A percentile compares a stretch with the other conserved stretches of the same genome.
Conservation (phyloP, 2,888 invertebrate species). For the Neoaliturus tenellus region DNA sequence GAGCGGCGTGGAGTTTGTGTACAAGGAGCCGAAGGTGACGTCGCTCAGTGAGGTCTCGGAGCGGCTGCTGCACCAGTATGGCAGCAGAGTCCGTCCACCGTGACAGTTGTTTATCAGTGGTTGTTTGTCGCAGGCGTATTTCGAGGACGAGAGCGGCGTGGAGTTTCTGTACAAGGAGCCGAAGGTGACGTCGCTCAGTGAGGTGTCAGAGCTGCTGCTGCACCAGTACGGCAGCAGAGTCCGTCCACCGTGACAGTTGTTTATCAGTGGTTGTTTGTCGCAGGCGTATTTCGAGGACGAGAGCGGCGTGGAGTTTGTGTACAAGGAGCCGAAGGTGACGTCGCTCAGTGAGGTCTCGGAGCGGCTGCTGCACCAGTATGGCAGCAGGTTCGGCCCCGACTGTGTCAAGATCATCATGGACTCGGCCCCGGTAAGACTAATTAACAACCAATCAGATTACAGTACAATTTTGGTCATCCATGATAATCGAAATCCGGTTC, state of each 20-base stretch:
- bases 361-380: conserved; percentile 87
- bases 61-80: conserved; percentile 87
- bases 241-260: conserved; percentile 74
- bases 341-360: conserved; percentile 96
- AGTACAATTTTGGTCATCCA: too few relatives aligned
- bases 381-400: conserved; percentile 91
- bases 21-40: conserved; percentile 97
- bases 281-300: conserved; percentile 88
- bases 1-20: conserved; percentile 92
- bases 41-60: conserved; percentile 96
- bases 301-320: conserved; percentile 92
- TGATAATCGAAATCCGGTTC: too few relatives aligned
- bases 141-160: conserved; percentile 89
- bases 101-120: too few relatives aligned
- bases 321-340: conserved; percentile 97
- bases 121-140: conserved; percentile 77
- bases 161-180: conserved; percentile 98
- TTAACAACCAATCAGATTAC: too few relatives aligned
- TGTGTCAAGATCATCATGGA: conserved; percentile 95
- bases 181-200: conserved; percentile 94
- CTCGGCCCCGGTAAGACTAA: conserved; percentile 89
- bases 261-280: conserved; percentile 48
- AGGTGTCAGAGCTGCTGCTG: conserved; percentile 92
- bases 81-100: conserved; percentile 92
- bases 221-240: conserved; percentile 92